Base-by-base conservation (phyloP, 2,888 invertebrate species). In the Griposia aprilina region DNA sequence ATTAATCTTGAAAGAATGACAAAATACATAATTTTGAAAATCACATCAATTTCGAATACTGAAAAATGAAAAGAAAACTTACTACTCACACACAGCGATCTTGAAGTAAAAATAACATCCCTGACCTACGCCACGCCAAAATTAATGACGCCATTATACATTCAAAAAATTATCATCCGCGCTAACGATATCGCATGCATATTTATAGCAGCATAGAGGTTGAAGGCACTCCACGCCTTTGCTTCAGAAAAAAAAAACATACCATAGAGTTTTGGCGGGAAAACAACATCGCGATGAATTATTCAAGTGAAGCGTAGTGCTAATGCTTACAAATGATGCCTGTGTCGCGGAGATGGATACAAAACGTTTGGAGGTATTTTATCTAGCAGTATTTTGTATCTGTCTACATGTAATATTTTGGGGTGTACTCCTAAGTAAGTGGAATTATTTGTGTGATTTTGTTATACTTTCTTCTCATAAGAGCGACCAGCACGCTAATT, bases 311-410 rank as follows among this genome's bases (percentile, higher is more conserved):
- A 60, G 5, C 63, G 67, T 45, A 69, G 77, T 57, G 80, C 78
- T 92, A 91, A 92, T 91, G 78, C 90, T 94, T 94, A 96, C 94
- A 95, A 95, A 96, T 95, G 89, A 72, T 90, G 92, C 91, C 90
- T 67, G 41, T 65, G 66, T 50, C 20, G 23, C 5, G 50, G 59
- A 63, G 66, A 83, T 48, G 4, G 67, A 72, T 81, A 67, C 79
- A 59, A 59, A 57, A 36, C 71, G 57, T 71, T 48, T 62, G 78
- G 20, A 78, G 50, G 50, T 83, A 45, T 20, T 68, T 66, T 30
- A 30, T 30, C 13, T 73, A 23, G 1, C 30, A 57, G 92, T 90
- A 76, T 76, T 83, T 85, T 80, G 66, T 83, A 74, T 76, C 26
- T 66, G 36, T 74, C 52, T 55, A 48, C 36, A 1, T 66, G 36